Evolutionary conservation across 2,113 vertebrate species (phyloP), one percentile per base, ranked within the genome.

Genomic region (Stigmatopora nigra): DNA sequence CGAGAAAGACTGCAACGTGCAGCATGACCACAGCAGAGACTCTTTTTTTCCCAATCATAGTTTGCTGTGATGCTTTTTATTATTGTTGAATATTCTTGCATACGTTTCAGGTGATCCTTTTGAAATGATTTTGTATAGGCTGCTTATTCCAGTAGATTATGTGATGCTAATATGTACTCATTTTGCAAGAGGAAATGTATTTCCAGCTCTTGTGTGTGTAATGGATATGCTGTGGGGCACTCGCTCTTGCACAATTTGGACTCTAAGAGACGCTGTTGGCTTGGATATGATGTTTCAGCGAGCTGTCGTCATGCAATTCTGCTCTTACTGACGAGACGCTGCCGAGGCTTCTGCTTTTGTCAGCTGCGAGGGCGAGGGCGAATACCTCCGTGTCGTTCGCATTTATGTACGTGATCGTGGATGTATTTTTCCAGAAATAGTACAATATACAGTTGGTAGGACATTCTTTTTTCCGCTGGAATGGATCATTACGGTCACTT

Each of bases 251-350:
- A 65, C 4, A 0, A 13, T 72, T 61, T 63, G 8, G 10, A 71
- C 78, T 77, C 71, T 63, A 64, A 77, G 78, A n/a, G 74, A 80
- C 78, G 78, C 78, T 80, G 65, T 72, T 70, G 67, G 38, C 49
- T 52, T 71, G 10, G 25, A n/a, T 41, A 72, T 56, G 2, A n/a
- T 38, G n/a, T 69, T 55, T 51, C 8, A 8, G 4, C 22, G n/a
- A 17, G 19, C 22, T 41, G 16, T 48, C 2, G 60, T 45, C 31
- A 35, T 20, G 56, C 12, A 4, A 11, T 17, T 56, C 48, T 65
- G 41, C 48, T 48, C 17, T 31, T 16, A 6, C 11, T 67, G 16
- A 55, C 53, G 53, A 49, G 35, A 14, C 16, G 36, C 17, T 46
- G 7, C 3, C 3, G 25, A 13, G 2, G 44, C 58, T 16, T 1